Evolutionary conservation across 1,140 invertebrate species (phyloP).

Genomic region (Zophobas morio): DNA sequence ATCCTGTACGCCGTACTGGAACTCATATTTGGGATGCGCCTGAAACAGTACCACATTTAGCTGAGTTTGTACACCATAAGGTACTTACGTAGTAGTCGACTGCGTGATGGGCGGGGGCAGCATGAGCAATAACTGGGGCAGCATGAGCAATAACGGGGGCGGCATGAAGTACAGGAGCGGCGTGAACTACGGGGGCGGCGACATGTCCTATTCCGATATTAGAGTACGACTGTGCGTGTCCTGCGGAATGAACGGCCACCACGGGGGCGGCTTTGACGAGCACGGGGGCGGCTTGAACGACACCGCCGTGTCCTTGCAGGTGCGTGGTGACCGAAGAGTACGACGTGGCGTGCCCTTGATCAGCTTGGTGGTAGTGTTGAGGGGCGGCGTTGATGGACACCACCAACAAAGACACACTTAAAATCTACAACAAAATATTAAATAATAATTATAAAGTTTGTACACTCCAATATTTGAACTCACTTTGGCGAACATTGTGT

Average conservation of each 20-base stretch:
- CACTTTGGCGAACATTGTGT: slow-evolving; percentile 38
- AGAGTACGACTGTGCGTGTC: not conserved
- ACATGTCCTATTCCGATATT: slow-evolving; percentile 3
- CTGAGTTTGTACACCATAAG: not conserved
- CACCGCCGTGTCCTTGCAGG: slow-evolving; percentile 14
- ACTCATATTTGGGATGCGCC: slow-evolving; percentile 59
- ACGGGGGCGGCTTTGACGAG: no score
- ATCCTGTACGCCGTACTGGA: slow-evolving; percentile 64
- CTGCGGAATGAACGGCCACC: no score
- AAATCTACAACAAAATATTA: slow-evolving; percentile 49
- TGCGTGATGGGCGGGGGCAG: slow-evolving; percentile 11
- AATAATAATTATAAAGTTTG: no score
- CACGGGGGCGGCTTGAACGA: not conserved
- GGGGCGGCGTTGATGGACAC: slow-evolving; percentile 42
- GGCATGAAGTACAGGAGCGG: slow-evolving; percentile 66
- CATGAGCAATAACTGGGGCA: slow-evolving; percentile 6
- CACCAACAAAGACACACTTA: slow-evolving; percentile 43
- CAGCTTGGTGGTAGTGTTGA: not conserved
- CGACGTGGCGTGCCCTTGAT: slow-evolving; percentile 44
- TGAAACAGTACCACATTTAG: not conserved
- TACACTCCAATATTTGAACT: not conserved
- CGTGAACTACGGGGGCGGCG: slow-evolving; percentile 56
- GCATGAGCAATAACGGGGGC: slow-evolving; percentile 64
- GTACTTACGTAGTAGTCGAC: slow-evolving; percentile 24
- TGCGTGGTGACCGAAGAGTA: slow-evolving; percentile 46